Conservation (phyloP, 53 echinoderm and acorn worm genomes). For the Zoroaster sp. region DNA sequence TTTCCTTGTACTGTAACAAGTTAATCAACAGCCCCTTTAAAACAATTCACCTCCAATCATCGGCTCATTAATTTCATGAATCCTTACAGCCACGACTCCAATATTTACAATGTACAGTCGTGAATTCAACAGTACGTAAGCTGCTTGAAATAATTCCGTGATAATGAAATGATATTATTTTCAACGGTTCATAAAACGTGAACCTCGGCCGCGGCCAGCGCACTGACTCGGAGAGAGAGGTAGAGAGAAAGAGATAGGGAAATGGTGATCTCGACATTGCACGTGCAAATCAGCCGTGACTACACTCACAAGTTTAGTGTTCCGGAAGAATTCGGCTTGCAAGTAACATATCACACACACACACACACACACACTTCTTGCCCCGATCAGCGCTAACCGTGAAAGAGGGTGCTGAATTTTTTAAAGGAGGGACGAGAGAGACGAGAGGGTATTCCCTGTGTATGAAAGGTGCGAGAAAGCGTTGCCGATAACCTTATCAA, state of each 20-base stretch:
- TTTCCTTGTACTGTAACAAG: too few species aligned
- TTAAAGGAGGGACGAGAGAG: neutral
- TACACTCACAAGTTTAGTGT: slow-evolving; percentile 9
- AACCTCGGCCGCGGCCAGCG: neutral
- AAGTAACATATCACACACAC: neutral
- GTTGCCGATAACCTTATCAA: neutral
- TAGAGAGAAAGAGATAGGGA: too few species aligned
- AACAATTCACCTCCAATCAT: neutral
- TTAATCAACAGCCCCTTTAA: too few species aligned
- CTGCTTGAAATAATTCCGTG: slow-evolving; percentile 7
- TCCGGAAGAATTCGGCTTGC: slow-evolving; percentile 27
- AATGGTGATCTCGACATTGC: neutral
- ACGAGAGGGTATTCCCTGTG: neutral
- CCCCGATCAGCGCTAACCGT: slow-evolving; percentile 36
- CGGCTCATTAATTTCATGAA: neutral
- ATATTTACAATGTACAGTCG: neutral
- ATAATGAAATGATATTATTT: neutral
- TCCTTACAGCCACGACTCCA: neutral
- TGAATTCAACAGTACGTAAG: neutral
- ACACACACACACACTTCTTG: neutral
- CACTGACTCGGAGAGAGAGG: neutral
- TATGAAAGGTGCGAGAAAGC: neutral
- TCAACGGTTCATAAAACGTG: slow-evolving; percentile 47
- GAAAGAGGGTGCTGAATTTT: slow-evolving; percentile 56
- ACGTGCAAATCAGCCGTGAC: slow-evolving; percentile 12